Evolutionary conservation across 2,797 vertebrate species (phyloP).

Genomic region (Acanthurus leucopareius): DNA sequence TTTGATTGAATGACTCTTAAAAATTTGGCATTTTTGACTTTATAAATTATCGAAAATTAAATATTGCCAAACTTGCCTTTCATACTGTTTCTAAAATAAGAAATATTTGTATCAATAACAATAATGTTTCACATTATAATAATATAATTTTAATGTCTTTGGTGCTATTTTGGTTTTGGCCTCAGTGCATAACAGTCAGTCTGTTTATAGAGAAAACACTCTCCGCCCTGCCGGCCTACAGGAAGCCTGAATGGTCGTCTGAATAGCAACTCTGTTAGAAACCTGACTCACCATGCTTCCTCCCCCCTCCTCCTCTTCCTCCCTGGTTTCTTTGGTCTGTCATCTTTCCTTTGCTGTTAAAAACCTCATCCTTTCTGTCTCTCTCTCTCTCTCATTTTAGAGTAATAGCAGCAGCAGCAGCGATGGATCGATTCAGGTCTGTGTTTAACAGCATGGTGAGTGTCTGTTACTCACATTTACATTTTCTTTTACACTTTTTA

Average conservation of each 20-base stretch:
- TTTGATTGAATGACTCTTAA: too few species aligned
- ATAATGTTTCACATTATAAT: not conserved
- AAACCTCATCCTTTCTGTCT: not conserved
- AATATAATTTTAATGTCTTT: too few species aligned
- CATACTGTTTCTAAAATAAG: too few species aligned
- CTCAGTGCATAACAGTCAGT: not conserved
- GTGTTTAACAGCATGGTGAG: conserved; percentile 67
- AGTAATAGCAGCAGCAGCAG: not conserved
- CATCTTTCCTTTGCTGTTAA: not conserved
- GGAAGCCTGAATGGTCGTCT: not conserved
- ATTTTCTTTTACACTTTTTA: not conserved
- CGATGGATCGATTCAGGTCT: conserved; percentile 69
- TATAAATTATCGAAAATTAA: too few species aligned
- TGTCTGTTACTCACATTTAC: not conserved
- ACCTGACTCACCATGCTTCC: not conserved
- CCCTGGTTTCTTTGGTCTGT: not conserved
- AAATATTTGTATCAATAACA: too few species aligned
- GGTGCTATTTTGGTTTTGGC: not conserved
- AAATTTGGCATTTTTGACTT: too few species aligned
- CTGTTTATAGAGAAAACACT: conserved; percentile 41
- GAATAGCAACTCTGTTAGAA: conserved; percentile 28
- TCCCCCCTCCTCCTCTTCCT: not conserved
- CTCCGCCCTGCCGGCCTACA: conserved; percentile 5
- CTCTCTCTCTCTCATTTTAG: conserved; percentile 11
- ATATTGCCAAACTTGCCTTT: too few species aligned